These are phyloP conservation scores for Acronicta psi DNA, from an alignment of 2,888 invertebrate genomes.

Conservation along the genomic window DNA sequence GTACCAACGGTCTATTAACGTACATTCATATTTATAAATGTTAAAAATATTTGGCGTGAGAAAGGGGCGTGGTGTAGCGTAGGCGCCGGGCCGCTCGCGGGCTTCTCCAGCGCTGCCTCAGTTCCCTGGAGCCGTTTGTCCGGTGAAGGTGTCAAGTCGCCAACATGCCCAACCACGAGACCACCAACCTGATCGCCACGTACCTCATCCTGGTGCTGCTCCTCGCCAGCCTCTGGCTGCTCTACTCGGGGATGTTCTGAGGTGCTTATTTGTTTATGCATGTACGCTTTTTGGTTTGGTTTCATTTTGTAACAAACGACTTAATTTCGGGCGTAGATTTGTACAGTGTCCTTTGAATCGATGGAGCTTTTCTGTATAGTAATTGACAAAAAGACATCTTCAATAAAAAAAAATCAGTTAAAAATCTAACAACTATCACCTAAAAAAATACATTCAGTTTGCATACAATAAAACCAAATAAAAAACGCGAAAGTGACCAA, in stretches of 20 bases:
- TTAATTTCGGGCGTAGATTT: neutral
- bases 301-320: conserved; percentile 16
- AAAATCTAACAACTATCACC: neutral
- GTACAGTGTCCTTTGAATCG: neutral
- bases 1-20: conserved; percentile 66
- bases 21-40: conserved; percentile 78
- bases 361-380: neutral
- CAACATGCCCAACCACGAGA: conserved; percentile 89
- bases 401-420: too few relatives aligned
- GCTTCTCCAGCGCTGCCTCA: conserved; percentile 67
- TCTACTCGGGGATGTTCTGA: conserved; percentile 91
- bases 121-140: conserved; percentile 79
- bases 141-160: conserved; percentile 74
- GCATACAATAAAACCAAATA: conserved; percentile 9
- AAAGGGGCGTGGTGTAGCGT: conserved; percentile 72
- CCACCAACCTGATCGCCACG: conserved; percentile 91
- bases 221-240: conserved; percentile 91
- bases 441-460: conserved; percentile 21
- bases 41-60: conserved; percentile 64
- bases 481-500: conserved; percentile 13
- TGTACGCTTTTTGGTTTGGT: conserved; percentile 17
- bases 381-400: neutral
- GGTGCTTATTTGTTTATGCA: conserved; percentile 65
- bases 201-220: conserved; percentile 91
- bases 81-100: conserved; percentile 64